These are phyloP conservation scores for Serranochromis macrocephalus DNA, from an alignment of 2,113 vertebrate genomes.

Conservation along the genomic window DNA sequence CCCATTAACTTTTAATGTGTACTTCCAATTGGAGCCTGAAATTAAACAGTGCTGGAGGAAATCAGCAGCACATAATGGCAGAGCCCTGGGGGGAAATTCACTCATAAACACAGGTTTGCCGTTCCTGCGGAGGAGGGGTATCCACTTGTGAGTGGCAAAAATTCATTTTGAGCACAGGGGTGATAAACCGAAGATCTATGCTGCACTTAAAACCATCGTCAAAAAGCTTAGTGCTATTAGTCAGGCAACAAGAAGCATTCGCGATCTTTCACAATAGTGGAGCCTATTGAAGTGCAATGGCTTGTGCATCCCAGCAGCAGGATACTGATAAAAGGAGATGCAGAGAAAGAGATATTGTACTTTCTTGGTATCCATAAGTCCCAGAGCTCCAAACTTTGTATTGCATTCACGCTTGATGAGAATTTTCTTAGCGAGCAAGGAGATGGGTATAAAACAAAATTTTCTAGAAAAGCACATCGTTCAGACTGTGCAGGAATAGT, in stretches of 20 bases:
- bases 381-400: neutral
- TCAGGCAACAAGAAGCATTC: slow-evolving; percentile 47
- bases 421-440: neutral
- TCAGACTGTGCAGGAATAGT: neutral
- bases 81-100: slow-evolving; percentile 49
- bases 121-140: slow-evolving; percentile 24
- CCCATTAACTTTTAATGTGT: slow-evolving; percentile 72
- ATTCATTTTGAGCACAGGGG: slow-evolving; percentile 32
- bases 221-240: slow-evolving; percentile 55
- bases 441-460: slow-evolving; percentile 27
- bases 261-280: slow-evolving; percentile 28
- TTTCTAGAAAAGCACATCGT: slow-evolving; percentile 10
- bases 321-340: slow-evolving; percentile 7
- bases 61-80: slow-evolving; percentile 62
- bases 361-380: neutral
- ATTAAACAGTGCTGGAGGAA: slow-evolving; percentile 71
- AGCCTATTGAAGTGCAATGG: slow-evolving; percentile 7
- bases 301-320: slow-evolving; percentile 20
- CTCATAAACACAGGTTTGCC: slow-evolving; percentile 55
- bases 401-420: slow-evolving; percentile 12
- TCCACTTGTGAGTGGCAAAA: slow-evolving; percentile 43
- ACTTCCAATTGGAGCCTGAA: slow-evolving; percentile 69
- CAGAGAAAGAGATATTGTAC: neutral
- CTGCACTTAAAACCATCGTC: slow-evolving; percentile 45
- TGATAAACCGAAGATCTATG: slow-evolving; percentile 57